Percentiles rank a stretch among this genome's conserved stretches.
Evolutionary conservation across 2,888 invertebrate species (phyloP).

Genomic region (Leptinotarsa peninsularis): DNA sequence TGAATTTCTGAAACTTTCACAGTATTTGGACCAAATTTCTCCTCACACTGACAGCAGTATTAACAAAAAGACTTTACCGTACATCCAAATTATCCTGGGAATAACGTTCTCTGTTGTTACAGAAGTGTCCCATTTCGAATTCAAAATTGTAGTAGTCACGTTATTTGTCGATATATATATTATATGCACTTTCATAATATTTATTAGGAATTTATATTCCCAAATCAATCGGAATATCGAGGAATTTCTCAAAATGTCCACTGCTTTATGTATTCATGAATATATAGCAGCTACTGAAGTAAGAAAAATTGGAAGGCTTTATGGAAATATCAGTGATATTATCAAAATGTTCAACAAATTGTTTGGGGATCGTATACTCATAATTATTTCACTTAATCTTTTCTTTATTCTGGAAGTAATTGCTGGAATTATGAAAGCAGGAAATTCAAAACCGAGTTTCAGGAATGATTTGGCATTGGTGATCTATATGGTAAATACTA

Average conservation of each 20-base stretch:
- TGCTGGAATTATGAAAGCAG: background rate
- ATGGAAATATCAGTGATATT: background rate
- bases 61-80: background rate
- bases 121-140: background rate
- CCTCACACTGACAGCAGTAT: background rate
- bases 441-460: background rate
- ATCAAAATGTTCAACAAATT: background rate
- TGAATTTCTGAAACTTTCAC: background rate
- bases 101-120: background rate
- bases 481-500: slow-evolving; percentile 1
- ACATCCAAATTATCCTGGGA: background rate
- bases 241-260: background rate
- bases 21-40: background rate
- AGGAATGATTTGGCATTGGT: background rate
- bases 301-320: slow-evolving; percentile 1
- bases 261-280: background rate
- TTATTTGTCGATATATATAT: background rate
- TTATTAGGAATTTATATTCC: background rate
- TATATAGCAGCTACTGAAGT: background rate
- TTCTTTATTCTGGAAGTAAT: background rate
- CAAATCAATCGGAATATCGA: background rate
- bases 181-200: background rate
- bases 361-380: background rate
- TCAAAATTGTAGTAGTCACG: background rate
- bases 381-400: background rate